Percentiles rank a stretch among this genome's conserved stretches.
phyloP scores from a whole-genome alignment of 1,140 invertebrate species.

The Stegodyphus mimosarum region DNA sequence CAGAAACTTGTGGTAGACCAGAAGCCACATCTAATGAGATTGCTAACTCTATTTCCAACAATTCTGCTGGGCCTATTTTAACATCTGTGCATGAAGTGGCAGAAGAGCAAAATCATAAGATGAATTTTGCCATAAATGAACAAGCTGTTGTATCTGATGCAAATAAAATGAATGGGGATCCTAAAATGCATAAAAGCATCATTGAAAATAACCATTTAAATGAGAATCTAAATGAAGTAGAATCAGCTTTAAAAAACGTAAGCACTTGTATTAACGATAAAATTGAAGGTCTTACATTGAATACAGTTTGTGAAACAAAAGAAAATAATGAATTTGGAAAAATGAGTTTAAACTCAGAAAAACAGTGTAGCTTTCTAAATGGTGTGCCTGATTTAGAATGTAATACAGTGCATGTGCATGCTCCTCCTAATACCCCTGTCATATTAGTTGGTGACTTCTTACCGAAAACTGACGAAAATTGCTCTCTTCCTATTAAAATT shows the following conservation, averaged over 20 bases:
- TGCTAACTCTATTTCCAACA: slow-evolving; percentile 23
- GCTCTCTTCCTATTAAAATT: too few species aligned
- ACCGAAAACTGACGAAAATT: neutral
- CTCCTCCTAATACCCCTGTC: neutral
- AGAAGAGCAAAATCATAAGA: neutral
- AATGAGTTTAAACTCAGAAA: neutral
- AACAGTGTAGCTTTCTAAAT: neutral
- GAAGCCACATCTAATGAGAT: slow-evolving; percentile 29
- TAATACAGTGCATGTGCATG: slow-evolving; percentile 30
- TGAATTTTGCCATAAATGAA: too few species aligned
- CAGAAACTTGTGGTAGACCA: slow-evolving; percentile 20
- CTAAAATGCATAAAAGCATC: neutral
- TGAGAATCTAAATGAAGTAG: neutral
- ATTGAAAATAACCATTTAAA: neutral
- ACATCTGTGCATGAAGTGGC: neutral
- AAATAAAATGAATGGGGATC: neutral
- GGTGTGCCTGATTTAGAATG: neutral
- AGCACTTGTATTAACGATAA: neutral
- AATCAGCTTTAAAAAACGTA: neutral
- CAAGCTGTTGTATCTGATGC: too few species aligned
- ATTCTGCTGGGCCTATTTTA: neutral
- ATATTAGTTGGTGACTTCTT: neutral
- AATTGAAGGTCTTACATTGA: neutral
- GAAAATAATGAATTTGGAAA: neutral
- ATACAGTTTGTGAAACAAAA: neutral